These are phyloP conservation scores for Trichomalopsis sarcophagae DNA, from an alignment of 1,140 invertebrate species.

Conservation along the genomic window DNA sequence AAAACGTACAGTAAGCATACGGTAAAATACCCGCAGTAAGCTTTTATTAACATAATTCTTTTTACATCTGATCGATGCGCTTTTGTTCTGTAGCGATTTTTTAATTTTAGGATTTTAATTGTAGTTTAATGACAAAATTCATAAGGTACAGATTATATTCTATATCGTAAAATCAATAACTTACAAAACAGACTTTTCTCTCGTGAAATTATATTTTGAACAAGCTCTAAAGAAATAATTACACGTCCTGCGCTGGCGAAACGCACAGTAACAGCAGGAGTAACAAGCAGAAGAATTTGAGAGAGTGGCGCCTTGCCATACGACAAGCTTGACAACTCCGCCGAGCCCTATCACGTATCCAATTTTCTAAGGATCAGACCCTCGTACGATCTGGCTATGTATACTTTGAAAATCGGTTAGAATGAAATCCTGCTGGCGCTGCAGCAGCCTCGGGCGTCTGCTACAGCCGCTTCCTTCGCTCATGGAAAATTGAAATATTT, in stretches of 20 bases:
- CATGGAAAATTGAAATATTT: conserved; percentile 47
- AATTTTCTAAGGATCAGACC: conserved; percentile 71
- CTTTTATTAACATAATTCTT: too few species aligned
- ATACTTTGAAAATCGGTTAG: conserved; percentile 65
- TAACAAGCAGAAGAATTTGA: conserved; percentile 13
- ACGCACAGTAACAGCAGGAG: not conserved
- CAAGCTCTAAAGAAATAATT: too few species aligned
- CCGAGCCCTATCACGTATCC: conserved; percentile 72
- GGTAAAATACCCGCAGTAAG: too few species aligned
- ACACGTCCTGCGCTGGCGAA: not conserved
- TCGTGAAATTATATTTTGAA: too few species aligned
- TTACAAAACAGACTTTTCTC: too few species aligned
- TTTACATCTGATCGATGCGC: too few species aligned
- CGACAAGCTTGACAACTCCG: conserved; percentile 52
- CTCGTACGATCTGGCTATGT: conserved; percentile 61
- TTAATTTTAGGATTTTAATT: too few species aligned
- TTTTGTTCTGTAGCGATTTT: too few species aligned
- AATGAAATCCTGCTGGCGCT: conserved; percentile 58
- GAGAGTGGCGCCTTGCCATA: not conserved
- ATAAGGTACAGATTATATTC: too few species aligned
- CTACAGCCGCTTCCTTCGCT: not conserved
- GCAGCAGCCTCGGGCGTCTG: not conserved
- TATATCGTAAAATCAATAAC: too few species aligned
- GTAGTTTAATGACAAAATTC: too few species aligned
- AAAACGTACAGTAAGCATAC: not conserved